Evolutionary conservation across 2,888 invertebrate genomes (phyloP), one percentile per base, ranked within the genome.

Genomic region (Tuta absoluta): DNA sequence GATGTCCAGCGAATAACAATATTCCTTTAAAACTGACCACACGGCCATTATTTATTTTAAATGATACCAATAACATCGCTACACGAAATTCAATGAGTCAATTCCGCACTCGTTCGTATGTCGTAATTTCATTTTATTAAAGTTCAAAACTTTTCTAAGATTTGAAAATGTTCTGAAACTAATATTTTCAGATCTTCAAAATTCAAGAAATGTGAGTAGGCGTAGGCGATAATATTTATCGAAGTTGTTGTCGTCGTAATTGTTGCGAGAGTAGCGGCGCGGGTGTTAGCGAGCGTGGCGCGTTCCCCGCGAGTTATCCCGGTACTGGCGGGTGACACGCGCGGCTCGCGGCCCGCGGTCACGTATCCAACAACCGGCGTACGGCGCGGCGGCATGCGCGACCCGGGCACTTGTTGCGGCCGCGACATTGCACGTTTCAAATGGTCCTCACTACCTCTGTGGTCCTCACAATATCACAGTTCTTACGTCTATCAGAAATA

Each of bases 351-450:
- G 87, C 83, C 86, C 87, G 86, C 84, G 87, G 87, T 86, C 24
- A 80, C 77, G 70, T 72, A 68, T 58, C 69, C 72, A 71, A 69
- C 73, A 64, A 69, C 76, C 75, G 76, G 80, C 81, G 61, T 8
- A n/a, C 63, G 63, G 45, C n/a, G 37, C 58, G 10, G 81, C 81
- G 81, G 75, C 77, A 71, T 76, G 78, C 79, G 60, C 45, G 41
- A n/a, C 45, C 84, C 63, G 74, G 73, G 67, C 86, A 89, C 90
- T 89, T 89, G 89, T 89, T 89, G 89, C 84, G 78, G 72, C 58
- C 58, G 14, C 38, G 37, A 58, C 38, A 37, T 37, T 21, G 38
- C 38, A 12, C 38, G 38, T 33, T 28, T 28, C 28, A 56, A 56
- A 56, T n/a, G n/a, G n/a, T n/a, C n/a, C n/a, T n/a, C n/a, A n/a